Percentiles rank a stretch among this genome's conserved stretches.
Conservation (phyloP, 2,888 invertebrate genomes). For the Sesia bembeciformis region DNA sequence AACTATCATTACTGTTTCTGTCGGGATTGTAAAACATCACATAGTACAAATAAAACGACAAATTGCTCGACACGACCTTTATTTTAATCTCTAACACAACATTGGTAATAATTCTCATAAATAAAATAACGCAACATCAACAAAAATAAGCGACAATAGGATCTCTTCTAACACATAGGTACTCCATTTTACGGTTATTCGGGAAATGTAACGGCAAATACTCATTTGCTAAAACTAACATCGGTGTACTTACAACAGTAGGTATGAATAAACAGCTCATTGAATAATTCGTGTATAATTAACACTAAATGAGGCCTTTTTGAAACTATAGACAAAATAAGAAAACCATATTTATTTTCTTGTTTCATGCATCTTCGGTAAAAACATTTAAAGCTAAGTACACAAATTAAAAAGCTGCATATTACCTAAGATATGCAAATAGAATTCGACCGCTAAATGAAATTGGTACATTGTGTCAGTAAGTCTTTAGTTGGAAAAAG, state of each 20-base stretch:
- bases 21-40: too few relatives aligned
- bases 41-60: neutral
- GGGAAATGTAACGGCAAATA: neutral
- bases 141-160: constrained; percentile 25
- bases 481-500: too few relatives aligned
- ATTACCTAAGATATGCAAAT: too few relatives aligned
- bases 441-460: too few relatives aligned
- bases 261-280: constrained; percentile 19
- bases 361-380: too few relatives aligned
- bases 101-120: constrained; percentile 30
- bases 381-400: too few relatives aligned
- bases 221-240: constrained; percentile 21
- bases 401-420: too few relatives aligned
- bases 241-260: constrained; percentile 23
- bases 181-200: neutral
- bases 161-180: neutral
- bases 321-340: neutral
- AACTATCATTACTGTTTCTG: too few relatives aligned
- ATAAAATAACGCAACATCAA: constrained; percentile 30
- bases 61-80: constrained; percentile 40
- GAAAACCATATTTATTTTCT: neutral
- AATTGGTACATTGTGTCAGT: too few relatives aligned
- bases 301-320: constrained; percentile 21
- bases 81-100: constrained; percentile 55
- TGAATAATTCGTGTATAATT: constrained; percentile 29